phyloP scores from a whole-genome alignment of 2,113 vertebrate genomes.

The Actenoides lindsayi region DNA sequence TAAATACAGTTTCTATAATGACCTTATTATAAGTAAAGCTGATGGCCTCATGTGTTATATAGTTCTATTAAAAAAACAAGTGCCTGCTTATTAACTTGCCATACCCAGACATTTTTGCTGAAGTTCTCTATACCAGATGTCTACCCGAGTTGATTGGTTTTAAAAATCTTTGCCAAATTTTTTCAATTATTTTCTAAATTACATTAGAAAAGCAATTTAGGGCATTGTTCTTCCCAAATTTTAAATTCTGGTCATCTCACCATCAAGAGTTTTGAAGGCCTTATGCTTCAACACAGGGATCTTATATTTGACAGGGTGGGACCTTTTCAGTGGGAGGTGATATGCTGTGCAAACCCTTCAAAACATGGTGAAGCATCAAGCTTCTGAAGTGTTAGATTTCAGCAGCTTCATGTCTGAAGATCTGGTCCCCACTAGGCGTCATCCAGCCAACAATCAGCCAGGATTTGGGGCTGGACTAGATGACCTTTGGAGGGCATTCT shows the following conservation, averaged over 20 bases:
- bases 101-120: not conserved
- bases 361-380: not conserved
- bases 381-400: not conserved
- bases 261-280: not conserved
- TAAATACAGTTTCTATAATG: conserved; percentile 70
- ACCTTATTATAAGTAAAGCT: conserved; percentile 62
- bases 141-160: not conserved
- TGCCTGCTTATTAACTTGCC: conserved; percentile 27
- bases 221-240: not conserved
- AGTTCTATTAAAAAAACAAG: conserved; percentile 45
- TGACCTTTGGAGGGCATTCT: too few relatives aligned
- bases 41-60: conserved; percentile 53
- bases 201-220: not conserved
- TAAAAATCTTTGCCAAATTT: not conserved
- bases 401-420: not conserved
- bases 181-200: not conserved
- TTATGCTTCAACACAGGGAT: not conserved
- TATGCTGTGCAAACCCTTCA: not conserved
- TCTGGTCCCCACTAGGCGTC: not conserved
- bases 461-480: not conserved
- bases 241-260: not conserved
- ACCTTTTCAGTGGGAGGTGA: not conserved
- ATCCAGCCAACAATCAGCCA: not conserved
- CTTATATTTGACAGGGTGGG: not conserved
- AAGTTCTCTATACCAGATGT: not conserved